phyloP scores from a whole-genome alignment of 1,140 invertebrate genomes.

The Drosophila bipectinata region DNA sequence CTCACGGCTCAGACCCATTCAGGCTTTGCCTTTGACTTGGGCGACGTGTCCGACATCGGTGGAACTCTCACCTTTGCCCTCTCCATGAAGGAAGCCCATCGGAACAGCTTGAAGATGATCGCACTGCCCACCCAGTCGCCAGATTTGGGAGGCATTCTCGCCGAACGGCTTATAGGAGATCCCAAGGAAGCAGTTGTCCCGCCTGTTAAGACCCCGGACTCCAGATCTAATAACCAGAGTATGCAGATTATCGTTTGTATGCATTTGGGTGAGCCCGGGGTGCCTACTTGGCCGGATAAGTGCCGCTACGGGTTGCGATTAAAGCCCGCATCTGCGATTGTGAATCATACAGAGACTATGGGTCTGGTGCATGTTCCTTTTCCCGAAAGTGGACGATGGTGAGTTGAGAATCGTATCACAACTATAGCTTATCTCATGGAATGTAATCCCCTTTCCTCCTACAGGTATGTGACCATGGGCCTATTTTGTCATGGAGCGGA shows the following conservation, averaged over 20 bases:
- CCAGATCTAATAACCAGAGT: constrained; percentile 78
- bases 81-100: constrained; percentile 86
- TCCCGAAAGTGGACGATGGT: constrained; percentile 91
- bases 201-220: neutral
- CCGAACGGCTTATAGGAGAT: constrained; percentile 66
- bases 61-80: constrained; percentile 88
- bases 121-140: constrained; percentile 35
- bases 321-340: constrained; percentile 85
- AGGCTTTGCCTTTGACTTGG: constrained; percentile 87
- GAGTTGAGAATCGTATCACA: constrained; percentile 1
- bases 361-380: constrained; percentile 89
- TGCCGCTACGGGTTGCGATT: constrained; percentile 85
- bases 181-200: constrained; percentile 20
- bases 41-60: constrained; percentile 88
- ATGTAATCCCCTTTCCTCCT: neutral
- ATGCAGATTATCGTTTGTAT: constrained; percentile 86
- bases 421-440: neutral
- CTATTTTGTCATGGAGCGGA: constrained; percentile 86
- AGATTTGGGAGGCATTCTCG: constrained; percentile 65
- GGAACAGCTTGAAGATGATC: constrained; percentile 83
- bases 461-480: constrained; percentile 86
- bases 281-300: constrained; percentile 85
- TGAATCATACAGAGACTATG: constrained; percentile 86
- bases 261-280: constrained; percentile 84
- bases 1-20: constrained; percentile 86